A percentile compares a stretch with the other conserved stretches of the same genome.
Evolutionary conservation across 2,113 vertebrate genomes (phyloP).

Genomic region (Coptodon bakossiorum): DNA sequence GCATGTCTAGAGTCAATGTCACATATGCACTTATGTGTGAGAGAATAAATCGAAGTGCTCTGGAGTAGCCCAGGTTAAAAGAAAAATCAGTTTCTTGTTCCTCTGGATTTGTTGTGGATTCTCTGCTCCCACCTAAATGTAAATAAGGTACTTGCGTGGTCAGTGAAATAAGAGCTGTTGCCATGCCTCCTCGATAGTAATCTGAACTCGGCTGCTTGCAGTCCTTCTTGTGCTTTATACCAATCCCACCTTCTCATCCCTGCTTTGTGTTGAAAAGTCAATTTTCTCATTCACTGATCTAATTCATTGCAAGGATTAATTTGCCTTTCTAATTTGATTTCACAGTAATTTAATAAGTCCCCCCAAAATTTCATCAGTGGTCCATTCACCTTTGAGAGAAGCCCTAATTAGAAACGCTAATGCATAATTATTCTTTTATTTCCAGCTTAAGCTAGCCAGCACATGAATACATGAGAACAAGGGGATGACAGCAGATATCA

Average conservation of each 20-base stretch:
- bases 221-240: background rate
- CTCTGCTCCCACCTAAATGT: background rate
- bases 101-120: background rate
- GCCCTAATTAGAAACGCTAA: conserved; percentile 37
- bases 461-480: background rate
- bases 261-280: conserved; percentile 17
- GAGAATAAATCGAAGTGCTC: background rate
- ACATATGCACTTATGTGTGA: background rate
- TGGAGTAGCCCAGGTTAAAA: background rate
- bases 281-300: conserved; percentile 41
- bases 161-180: background rate
- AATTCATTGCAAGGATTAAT: conserved; percentile 41
- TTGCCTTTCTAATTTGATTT: conserved; percentile 43
- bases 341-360: conserved; percentile 44
- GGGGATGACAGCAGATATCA: conserved; percentile 7
- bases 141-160: background rate
- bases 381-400: conserved; percentile 36
- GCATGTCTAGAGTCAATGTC: background rate
- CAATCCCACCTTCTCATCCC: background rate
- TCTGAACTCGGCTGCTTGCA: background rate
- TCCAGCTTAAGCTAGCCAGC: background rate
- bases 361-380: background rate
- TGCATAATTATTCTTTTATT: conserved; percentile 42
- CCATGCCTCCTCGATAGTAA: background rate
- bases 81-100: background rate